phyloP scores from a whole-genome alignment of 2,888 invertebrate species.

The Mayetiola destructor region DNA sequence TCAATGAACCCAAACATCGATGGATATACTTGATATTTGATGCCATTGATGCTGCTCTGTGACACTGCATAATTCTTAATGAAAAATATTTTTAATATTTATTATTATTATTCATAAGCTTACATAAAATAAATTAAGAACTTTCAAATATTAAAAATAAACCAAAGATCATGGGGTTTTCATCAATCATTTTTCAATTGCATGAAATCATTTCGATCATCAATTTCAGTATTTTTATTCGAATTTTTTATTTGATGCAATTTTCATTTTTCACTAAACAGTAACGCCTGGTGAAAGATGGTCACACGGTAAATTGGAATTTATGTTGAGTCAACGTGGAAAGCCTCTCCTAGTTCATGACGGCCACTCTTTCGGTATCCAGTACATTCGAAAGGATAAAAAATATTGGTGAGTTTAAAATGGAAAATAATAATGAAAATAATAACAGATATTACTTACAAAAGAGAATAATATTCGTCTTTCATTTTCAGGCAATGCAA shows the following conservation, averaged over 20 bases:
- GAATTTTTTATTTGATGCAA: neutral
- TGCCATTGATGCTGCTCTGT: neutral
- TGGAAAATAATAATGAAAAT: neutral
- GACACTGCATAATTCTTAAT: neutral
- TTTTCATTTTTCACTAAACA: constrained; percentile 17
- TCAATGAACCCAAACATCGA: neutral
- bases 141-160: neutral
- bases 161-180: neutral
- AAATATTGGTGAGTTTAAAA: constrained; percentile 31
- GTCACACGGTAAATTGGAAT: constrained; percentile 36
- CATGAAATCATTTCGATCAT: neutral
- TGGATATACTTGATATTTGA: neutral
- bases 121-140: no score
- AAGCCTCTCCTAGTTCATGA: constrained; percentile 35
- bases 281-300: constrained; percentile 36
- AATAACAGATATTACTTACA: neutral
- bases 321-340: constrained; percentile 36
- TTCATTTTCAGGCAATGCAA: constrained; percentile 28
- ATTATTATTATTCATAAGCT: no score
- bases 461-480: neutral
- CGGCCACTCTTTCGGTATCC: constrained; percentile 35
- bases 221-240: neutral
- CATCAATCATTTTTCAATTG: neutral
- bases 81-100: no score
- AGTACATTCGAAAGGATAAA: constrained; percentile 36